Conservation (phyloP, 2,888 invertebrate genomes). For the Dysmachus trigonus region DNA sequence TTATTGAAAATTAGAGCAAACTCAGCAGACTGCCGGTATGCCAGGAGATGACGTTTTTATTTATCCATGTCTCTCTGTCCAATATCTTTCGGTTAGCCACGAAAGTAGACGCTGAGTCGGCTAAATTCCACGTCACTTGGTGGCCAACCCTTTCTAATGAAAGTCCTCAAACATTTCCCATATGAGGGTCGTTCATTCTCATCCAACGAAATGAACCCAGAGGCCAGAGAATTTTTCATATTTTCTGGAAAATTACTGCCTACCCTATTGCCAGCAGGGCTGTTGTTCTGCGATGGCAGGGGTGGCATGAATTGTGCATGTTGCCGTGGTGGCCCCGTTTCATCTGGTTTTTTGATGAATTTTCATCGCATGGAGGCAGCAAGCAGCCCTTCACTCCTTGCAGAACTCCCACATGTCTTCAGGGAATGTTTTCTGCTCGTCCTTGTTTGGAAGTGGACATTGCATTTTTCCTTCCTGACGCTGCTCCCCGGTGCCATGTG, state of each 20-base stretch:
- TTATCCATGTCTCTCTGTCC: neutral
- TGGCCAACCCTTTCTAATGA: neutral
- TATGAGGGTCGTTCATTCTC: neutral
- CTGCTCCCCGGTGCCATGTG: neutral
- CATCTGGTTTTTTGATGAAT: neutral
- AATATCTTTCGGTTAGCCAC: neutral
- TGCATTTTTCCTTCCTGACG: neutral
- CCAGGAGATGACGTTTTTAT: neutral
- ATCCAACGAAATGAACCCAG: neutral
- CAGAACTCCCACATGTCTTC: neutral
- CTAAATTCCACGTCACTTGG: neutral
- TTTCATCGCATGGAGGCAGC: neutral
- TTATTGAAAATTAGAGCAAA: neutral
- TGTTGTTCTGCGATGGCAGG: neutral
- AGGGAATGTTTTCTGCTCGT: neutral
- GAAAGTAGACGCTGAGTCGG: neutral
- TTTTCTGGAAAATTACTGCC: slow-evolving; percentile 1
- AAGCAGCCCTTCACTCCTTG: neutral
- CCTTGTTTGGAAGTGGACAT: neutral
- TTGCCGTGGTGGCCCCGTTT: neutral
- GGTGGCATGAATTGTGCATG: neutral
- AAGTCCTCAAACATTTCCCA: neutral
- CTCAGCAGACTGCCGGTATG: neutral
- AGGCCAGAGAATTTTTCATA: slow-evolving; percentile 10
- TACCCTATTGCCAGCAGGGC: neutral